Evolutionary conservation across 2,888 invertebrate species (phyloP).

Genomic region (Eupelmus urozonus): DNA sequence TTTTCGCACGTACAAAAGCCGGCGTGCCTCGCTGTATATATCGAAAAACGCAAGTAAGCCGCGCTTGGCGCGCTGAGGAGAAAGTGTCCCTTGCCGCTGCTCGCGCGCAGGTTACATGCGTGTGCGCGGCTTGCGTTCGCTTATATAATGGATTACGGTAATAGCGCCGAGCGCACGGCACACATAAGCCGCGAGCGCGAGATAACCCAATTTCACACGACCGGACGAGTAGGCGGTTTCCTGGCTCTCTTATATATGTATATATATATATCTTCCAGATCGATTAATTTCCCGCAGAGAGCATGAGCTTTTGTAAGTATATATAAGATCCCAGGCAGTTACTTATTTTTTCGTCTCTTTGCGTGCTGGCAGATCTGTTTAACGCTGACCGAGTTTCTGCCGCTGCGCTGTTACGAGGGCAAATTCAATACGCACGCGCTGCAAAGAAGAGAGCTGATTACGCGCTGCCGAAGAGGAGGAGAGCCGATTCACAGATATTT

Average conservation of each 20-base stretch:
- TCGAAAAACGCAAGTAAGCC: neutral
- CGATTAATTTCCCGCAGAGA: no score
- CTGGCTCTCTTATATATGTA: slow-evolving; percentile 9
- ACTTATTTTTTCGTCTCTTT: no score
- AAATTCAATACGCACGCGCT: slow-evolving; percentile 2
- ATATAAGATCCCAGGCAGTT: no score
- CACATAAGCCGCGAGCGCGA: slow-evolving; percentile 2
- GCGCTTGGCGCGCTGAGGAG: slow-evolving; percentile 43
- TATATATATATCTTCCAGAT: no score
- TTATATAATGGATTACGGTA: slow-evolving; percentile 65
- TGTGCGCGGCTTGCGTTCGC: slow-evolving; percentile 31
- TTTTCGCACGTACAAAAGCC: slow-evolving; percentile 17
- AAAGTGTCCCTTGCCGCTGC: slow-evolving; percentile 62
- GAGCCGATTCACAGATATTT: no score
- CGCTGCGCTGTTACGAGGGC: neutral
- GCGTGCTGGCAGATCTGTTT: no score
- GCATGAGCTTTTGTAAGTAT: no score
- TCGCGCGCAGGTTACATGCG: slow-evolving; percentile 51
- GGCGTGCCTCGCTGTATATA: neutral
- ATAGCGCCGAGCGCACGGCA: slow-evolving; percentile 34
- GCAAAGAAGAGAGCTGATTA: no score
- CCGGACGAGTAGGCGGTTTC: slow-evolving; percentile 47
- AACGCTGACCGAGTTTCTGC: neutral
- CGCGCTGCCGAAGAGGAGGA: no score
- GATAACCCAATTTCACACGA: slow-evolving; percentile 57